These are phyloP conservation scores for Tetrax tetrax DNA, from an alignment of 2,113 vertebrate species.

Conservation along the genomic window DNA sequence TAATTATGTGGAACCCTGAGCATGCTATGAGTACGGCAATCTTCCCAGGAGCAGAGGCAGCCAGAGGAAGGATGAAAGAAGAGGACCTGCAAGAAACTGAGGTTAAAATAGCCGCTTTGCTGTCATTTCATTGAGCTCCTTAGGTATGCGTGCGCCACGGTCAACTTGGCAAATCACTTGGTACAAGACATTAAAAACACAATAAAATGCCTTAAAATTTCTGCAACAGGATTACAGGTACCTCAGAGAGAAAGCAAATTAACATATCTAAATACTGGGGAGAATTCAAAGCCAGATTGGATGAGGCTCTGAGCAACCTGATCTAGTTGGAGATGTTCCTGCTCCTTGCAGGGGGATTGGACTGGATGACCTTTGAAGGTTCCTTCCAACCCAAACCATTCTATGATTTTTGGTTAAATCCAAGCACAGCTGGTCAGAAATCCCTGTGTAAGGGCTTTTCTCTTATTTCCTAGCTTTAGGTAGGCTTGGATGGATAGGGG, in stretches of 20 bases:
- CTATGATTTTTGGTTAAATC: neutral
- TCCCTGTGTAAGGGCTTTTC: neutral
- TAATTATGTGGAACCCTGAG: neutral
- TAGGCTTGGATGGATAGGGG: neutral
- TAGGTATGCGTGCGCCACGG: rapidly evolving
- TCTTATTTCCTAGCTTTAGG: neutral
- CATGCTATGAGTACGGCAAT: neutral
- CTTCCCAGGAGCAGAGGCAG: neutral
- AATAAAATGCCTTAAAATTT: neutral
- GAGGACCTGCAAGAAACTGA: neutral
- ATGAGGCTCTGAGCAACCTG: too few species aligned
- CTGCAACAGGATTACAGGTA: neutral
- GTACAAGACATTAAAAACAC: neutral
- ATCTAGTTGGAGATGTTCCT: too few species aligned
- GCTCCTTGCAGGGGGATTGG: too few species aligned
- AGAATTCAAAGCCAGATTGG: neutral
- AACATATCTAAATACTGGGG: neutral
- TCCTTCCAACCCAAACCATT: too few species aligned
- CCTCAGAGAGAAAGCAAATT: neutral
- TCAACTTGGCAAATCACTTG: neutral
- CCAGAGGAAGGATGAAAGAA: neutral
- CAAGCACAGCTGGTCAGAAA: neutral
- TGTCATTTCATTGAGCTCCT: neutral
- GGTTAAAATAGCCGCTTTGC: neutral
- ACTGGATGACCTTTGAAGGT: too few species aligned